phyloP scores from a whole-genome alignment of 2,113 vertebrate genomes.

The Grammomys surdaster region DNA sequence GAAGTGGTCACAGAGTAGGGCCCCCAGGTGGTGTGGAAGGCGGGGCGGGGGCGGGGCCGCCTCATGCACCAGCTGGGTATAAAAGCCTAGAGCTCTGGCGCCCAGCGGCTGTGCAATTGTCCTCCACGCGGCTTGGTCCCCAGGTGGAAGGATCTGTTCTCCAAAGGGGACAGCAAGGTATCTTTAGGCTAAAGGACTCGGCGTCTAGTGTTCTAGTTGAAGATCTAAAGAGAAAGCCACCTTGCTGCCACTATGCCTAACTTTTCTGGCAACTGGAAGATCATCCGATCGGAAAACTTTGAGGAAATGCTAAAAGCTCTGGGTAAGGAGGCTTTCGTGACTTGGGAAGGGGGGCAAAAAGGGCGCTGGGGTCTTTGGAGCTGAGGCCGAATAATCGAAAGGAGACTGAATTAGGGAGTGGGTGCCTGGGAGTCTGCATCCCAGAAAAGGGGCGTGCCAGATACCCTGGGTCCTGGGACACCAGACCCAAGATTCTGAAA shows the following conservation, averaged over 20 bases:
- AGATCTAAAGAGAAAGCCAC: background rate
- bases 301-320: conserved; percentile 94
- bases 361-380: background rate
- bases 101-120: conserved; percentile 42
- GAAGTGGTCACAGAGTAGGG: background rate
- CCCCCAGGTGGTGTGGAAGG: conserved; percentile 74
- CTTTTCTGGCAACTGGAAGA: conserved; percentile 95
- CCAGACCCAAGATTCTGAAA: background rate
- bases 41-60: conserved; percentile 37
- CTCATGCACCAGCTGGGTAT: conserved; percentile 32
- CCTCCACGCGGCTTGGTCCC: background rate
- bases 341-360: background rate
- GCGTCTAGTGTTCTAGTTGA: conserved; percentile 29
- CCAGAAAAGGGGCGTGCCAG: background rate
- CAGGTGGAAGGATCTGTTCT: background rate
- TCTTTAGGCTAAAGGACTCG: background rate
- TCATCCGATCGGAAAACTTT: conserved; percentile 95
- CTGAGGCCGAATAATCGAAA: background rate
- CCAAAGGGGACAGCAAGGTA: background rate
- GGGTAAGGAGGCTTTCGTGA: conserved; percentile 87
- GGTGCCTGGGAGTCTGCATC: background rate
- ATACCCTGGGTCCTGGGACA: background rate
- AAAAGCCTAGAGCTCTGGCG: conserved; percentile 62
- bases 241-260: conserved; percentile 88
- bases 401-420: background rate